A percentile compares a stretch with the other conserved stretches of the same genome.
Evolutionary conservation across 2,888 invertebrate genomes (phyloP).

Genomic region (Agrochola lychnidis): DNA sequence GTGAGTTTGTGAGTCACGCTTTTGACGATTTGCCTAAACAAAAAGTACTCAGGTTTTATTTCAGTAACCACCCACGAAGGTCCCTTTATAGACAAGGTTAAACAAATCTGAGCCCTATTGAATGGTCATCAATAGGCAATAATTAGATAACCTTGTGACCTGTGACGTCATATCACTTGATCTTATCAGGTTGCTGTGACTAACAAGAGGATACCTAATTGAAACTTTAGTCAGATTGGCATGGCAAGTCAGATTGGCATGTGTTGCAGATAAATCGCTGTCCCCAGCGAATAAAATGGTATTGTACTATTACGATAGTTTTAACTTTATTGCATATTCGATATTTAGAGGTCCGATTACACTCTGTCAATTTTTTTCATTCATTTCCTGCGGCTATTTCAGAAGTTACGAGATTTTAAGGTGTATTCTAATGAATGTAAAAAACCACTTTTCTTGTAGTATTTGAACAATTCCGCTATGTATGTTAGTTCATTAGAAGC

Average conservation of each 20-base stretch:
- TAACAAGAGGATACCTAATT: conserved; percentile 23
- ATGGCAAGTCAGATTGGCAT: not conserved
- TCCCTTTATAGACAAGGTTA: not conserved
- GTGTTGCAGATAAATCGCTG: not conserved
- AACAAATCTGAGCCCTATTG: conserved; percentile 35
- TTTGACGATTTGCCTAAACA: conserved; percentile 1
- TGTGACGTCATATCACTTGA: conserved; percentile 27
- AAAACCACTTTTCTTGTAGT: too few relatives aligned
- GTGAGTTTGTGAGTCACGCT: not conserved
- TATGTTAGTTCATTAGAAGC: too few relatives aligned
- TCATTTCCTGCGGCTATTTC: too few relatives aligned
- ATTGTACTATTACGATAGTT: too few relatives aligned
- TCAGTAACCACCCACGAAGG: not conserved
- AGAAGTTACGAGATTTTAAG: too few relatives aligned
- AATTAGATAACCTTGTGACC: conserved; percentile 34
- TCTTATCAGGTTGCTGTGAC: conserved; percentile 21
- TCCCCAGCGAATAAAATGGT: too few relatives aligned
- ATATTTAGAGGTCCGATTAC: too few relatives aligned
- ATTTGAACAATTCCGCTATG: too few relatives aligned
- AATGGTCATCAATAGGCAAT: conserved; percentile 29
- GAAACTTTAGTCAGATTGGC: conserved; percentile 6
- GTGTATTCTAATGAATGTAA: too few relatives aligned
- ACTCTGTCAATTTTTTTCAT: too few relatives aligned
- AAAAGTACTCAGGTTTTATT: conserved; percentile 2
- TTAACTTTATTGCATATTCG: too few relatives aligned